These are phyloP conservation scores for Epinephelus lanceolatus DNA, from an alignment of 2,113 vertebrate genomes.

Conservation along the genomic window DNA sequence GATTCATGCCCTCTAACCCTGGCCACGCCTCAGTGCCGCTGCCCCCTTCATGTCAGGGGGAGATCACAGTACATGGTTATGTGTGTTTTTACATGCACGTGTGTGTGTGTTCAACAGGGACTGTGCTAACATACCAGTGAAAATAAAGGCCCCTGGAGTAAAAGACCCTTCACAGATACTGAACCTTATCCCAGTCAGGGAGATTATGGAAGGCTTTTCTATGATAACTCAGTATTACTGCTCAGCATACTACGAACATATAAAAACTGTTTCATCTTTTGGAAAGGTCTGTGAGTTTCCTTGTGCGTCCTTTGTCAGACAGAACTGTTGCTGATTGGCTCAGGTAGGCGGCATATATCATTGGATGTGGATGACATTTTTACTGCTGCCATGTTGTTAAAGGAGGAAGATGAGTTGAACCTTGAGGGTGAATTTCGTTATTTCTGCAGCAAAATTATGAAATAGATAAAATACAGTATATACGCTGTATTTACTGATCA, in stretches of 20 bases:
- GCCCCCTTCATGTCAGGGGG: slow-evolving; percentile 59
- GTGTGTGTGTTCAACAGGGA: slow-evolving; percentile 13
- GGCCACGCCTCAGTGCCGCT: slow-evolving; percentile 53
- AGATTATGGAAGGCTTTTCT: slow-evolving; percentile 29
- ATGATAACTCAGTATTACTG: neutral
- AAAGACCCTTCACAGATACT: slow-evolving; percentile 38
- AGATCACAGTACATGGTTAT: slow-evolving; percentile 36
- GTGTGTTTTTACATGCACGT: neutral
- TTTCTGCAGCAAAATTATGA: slow-evolving; percentile 34
- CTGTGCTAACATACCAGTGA: slow-evolving; percentile 24
- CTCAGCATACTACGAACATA: neutral
- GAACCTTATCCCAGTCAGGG: slow-evolving; percentile 52
- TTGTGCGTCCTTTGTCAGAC: neutral
- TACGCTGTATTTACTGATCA: slow-evolving; percentile 46
- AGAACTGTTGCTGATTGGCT: neutral
- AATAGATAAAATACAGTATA: slow-evolving; percentile 35
- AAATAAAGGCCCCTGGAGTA: slow-evolving; percentile 41
- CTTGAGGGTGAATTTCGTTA: slow-evolving; percentile 30
- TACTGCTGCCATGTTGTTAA: slow-evolving; percentile 13
- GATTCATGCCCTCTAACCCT: slow-evolving; percentile 76
- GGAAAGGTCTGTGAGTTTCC: neutral
- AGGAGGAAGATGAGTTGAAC: slow-evolving; percentile 33
- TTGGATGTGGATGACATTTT: slow-evolving; percentile 12
- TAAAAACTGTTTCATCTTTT: neutral
- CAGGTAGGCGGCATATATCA: no score